Conservation (phyloP, 2,888 invertebrate genomes). For the Drosophila rellima region DNA sequence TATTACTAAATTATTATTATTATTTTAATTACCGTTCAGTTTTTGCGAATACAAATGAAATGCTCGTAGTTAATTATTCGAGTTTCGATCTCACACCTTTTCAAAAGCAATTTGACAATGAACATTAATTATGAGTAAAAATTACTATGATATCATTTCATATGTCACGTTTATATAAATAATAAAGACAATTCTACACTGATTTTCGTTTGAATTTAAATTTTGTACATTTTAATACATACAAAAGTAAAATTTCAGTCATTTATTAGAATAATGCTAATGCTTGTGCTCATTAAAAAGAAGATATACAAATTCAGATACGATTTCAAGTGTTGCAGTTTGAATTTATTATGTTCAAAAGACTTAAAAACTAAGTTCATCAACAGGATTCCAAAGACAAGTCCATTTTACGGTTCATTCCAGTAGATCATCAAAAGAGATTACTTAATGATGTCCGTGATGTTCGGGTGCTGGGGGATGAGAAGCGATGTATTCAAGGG, state of each 20-base stretch:
- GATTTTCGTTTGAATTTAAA: background rate
- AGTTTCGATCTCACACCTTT: constrained; percentile 7
- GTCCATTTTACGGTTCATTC: constrained; percentile 15
- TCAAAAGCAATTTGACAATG: background rate
- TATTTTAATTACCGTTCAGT: background rate
- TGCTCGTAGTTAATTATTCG: background rate
- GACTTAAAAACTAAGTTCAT: constrained; percentile 20
- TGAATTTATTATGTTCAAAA: constrained; percentile 31
- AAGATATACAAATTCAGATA: background rate
- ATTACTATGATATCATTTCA: constrained; percentile 10
- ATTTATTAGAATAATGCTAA: background rate
- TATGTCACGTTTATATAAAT: background rate
- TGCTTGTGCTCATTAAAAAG: no score
- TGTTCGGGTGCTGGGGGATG: constrained; percentile 55
- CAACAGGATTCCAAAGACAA: constrained; percentile 7
- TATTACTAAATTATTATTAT: background rate
- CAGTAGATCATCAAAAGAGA: background rate
- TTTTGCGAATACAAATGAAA: background rate
- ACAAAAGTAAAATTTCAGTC: background rate
- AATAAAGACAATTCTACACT: background rate
- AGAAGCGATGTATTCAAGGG: constrained; percentile 60
- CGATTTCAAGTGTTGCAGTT: constrained; percentile 16
- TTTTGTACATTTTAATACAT: background rate
- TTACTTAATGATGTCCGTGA: constrained; percentile 10
- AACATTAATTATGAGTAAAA: background rate